These are phyloP conservation scores for Labia minor DNA, from an alignment of 2,888 invertebrate genomes.

Conservation along the genomic window DNA sequence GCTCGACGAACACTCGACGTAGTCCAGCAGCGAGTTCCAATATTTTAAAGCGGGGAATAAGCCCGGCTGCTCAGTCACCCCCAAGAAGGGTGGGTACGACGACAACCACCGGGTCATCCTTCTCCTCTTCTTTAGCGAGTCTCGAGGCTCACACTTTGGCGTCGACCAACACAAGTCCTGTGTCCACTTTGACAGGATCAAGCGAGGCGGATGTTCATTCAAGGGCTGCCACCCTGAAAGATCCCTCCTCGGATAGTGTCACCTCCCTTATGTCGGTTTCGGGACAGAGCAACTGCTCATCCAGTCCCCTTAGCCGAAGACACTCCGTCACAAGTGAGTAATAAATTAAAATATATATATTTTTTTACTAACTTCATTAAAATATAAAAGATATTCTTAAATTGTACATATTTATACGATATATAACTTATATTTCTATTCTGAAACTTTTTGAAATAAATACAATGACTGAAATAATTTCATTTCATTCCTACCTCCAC, in stretches of 20 bases:
- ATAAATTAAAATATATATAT: not conserved
- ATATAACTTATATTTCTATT: too few relatives aligned
- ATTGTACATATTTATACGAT: too few relatives aligned
- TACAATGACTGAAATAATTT: too few relatives aligned
- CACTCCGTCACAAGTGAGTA: conserved; percentile 67
- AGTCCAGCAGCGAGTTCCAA: conserved; percentile 40
- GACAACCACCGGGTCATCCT: conserved; percentile 30
- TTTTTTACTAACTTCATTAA: too few relatives aligned
- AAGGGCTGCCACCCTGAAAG: conserved; percentile 40
- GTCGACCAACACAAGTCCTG: conserved; percentile 75
- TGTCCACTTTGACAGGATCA: conserved; percentile 76
- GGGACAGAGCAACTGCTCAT: conserved; percentile 67
- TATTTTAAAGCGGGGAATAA: conserved; percentile 32
- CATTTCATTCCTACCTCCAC: too few relatives aligned
- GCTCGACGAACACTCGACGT: conserved; percentile 24
- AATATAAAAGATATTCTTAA: too few relatives aligned
- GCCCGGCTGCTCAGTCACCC: conserved; percentile 42
- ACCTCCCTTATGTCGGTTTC: conserved; percentile 66
- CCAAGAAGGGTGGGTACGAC: conserved; percentile 20
- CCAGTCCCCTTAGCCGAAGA: conserved; percentile 64
- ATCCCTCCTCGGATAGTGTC: conserved; percentile 55
- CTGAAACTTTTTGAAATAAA: too few relatives aligned
- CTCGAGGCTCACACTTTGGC: conserved; percentile 54
- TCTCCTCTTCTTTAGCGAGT: conserved; percentile 41
- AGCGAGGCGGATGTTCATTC: conserved; percentile 56